phyloP scores from a whole-genome alignment of 2,888 invertebrate genomes.

The Drosophila pseudotakahashii region DNA sequence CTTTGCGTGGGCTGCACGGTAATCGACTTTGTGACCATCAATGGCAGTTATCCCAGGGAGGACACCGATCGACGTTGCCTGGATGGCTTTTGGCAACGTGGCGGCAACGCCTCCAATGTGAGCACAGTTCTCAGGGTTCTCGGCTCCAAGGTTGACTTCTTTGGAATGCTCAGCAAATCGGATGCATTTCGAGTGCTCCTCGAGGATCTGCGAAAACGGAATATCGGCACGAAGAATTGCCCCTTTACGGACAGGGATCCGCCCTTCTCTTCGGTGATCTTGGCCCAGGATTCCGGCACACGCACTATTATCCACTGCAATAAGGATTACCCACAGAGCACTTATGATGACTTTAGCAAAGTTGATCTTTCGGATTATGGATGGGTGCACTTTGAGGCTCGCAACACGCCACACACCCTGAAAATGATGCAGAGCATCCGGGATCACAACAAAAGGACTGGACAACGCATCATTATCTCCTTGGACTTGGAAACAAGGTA shows the following conservation, averaged over 20 bases:
- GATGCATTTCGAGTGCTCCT: constrained; percentile 85
- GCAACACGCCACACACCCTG: constrained; percentile 85
- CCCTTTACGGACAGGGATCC: constrained; percentile 84
- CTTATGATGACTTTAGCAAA: constrained; percentile 85
- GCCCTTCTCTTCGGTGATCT: constrained; percentile 87
- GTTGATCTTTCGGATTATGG: constrained; percentile 85
- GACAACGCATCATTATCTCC: constrained; percentile 85
- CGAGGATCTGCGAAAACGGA: constrained; percentile 85
- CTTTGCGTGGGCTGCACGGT: constrained; percentile 88
- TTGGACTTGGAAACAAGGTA: constrained; percentile 87
- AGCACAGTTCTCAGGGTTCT: constrained; percentile 87
- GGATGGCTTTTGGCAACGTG: constrained; percentile 87
- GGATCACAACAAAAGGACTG: constrained; percentile 81
- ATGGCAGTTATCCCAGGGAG: constrained; percentile 86
- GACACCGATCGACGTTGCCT: constrained; percentile 87
- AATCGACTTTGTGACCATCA: constrained; percentile 87
- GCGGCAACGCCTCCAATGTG: constrained; percentile 90
- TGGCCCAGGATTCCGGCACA: constrained; percentile 86
- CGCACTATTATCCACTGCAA: constrained; percentile 88
- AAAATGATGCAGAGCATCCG: constrained; percentile 86
- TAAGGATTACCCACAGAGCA: constrained; percentile 86
- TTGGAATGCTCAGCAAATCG: constrained; percentile 86
- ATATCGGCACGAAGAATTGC: constrained; percentile 86
- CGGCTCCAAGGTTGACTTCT: constrained; percentile 86
- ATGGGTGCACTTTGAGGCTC: constrained; percentile 89